Conservation (phyloP, 2,797 vertebrate genomes). For the Setipinna tenuifilis region DNA sequence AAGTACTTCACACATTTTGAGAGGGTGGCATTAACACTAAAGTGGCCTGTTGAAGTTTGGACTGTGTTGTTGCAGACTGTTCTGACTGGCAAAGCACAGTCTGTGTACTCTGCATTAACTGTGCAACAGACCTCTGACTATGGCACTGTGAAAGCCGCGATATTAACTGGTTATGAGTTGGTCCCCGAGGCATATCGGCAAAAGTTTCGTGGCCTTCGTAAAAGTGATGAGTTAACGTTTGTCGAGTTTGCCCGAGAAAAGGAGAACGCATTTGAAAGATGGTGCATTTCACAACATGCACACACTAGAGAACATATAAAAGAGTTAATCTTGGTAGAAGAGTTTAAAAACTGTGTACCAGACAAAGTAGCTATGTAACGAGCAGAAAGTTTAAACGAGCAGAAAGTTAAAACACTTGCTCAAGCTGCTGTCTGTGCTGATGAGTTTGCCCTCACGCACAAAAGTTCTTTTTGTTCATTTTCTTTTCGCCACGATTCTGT, state of each 20-base stretch:
- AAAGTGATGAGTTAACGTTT: neutral
- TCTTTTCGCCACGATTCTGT: no score
- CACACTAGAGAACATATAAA: neutral
- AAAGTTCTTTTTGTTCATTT: neutral
- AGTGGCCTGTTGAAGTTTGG: neutral
- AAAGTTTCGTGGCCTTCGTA: neutral
- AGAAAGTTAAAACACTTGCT: neutral
- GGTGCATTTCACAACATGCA: neutral
- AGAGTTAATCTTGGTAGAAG: neutral
- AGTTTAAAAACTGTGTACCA: no score
- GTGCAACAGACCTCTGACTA: neutral
- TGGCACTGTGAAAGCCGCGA: neutral
- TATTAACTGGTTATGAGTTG: conserved; percentile 37
- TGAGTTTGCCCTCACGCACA: neutral
- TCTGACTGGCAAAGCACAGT: neutral
- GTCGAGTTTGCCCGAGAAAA: neutral
- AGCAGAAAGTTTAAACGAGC: no score
- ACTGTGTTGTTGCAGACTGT: neutral
- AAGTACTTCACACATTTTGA: conserved; percentile 10
- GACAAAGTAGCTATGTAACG: neutral
- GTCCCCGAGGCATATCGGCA: neutral
- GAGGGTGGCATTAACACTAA: neutral
- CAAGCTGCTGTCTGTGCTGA: neutral
- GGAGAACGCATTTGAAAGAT: neutral
- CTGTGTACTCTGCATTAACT: neutral